Evolutionary conservation across 92 coral and sea anemone genomes (phyloP), one percentile per base, ranked within the genome.

Genomic region (Phenganax subtilis): DNA sequence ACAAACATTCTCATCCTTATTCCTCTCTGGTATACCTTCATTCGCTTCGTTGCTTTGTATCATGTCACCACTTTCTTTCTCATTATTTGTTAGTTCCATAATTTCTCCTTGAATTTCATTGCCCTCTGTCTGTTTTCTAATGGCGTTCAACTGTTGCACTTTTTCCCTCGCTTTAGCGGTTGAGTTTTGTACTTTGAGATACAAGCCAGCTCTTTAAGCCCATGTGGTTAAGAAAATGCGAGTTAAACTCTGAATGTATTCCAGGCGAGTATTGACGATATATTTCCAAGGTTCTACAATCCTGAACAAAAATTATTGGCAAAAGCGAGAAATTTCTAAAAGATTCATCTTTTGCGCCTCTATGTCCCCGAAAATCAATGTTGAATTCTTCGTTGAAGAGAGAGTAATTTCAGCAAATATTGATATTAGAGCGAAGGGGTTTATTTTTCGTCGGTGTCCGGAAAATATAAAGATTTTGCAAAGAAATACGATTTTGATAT

Each of bases 201-300:
- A 85, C 67, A 88, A 70, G 62, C 85, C 81, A 60, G 97, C 93
- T 58, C 97, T 89, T 56, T 74, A 57, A n/a, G 20, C 8, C 47
- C 1, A 14, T 54, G 10, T 6, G 16, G 60, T 75, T 68, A 53
- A 61, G 29, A 20, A 58, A 16, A 60, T 69, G n/a, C 1, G 7
- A 17, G n/a, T 61, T 61, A 5, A 5, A 7, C 8, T 61, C 67
- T 8, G 67, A 14, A 17, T 61, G 28, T 8, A 61, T 17, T 0
- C n/a, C 7, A 7, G n/a, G 67, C 67, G 67, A 6, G 28, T 5
- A 28, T 0, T 61, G 68, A 8, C 25, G 68, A 15, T 15, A 62
- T 17, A 31, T 20, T 37, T 37, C 47, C 47, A 37, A 37, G 47
- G 47, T 5, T 5, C 47, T 37, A 37, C 47, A 37, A 37, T 37